Evolutionary conservation across 2,797 vertebrate genomes (phyloP), one percentile per base, ranked within the genome.

Genomic region (Lacerta viridis): DNA sequence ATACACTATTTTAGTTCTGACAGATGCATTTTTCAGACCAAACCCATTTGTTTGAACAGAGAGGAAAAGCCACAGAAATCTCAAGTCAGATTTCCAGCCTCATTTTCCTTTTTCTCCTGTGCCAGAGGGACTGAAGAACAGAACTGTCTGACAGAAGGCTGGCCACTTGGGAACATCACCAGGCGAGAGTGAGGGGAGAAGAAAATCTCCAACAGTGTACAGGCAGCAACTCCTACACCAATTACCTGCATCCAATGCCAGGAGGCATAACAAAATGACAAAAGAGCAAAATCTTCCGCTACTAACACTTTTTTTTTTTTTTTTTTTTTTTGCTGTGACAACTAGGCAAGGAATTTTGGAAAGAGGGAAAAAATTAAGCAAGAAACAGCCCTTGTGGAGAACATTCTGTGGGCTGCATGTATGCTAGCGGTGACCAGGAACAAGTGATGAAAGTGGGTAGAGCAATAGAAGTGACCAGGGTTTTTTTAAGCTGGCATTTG

Each of bases 21-120:
- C 25, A 39, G 50, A 86, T 29, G n/a, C 50, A 64, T 25, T 80
- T 79, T 39, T 77, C 18, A 84, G 36, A 27, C 7, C 71, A 72
- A 87, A 61, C 68, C 46, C 36, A 61, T 72, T 89, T 77, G 18
- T 69, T 64, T 64, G 66, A 87, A 87, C 36, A 87, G 36, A 59
- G 39, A 71, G 61, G 59, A 29, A 78, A 86, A 75, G 11, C 20
- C 72, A 15, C 61, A 83, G 72, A 83, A 89, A 86, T 68, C n/a
- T 43, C 43, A 11, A 39, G 64, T 64, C 43, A 71, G 20, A 36
- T 77, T 87, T 78, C 55, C 33, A 59, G 27, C 33, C 17, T 68
- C 33, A 41, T 29, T 83, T n/a, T 76, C 41, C 43, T 75, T 55
- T 41, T 72, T 7, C n/a, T 76, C 61, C 5, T 66, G 59, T 75